Evolutionary conservation across 37 sponge, comb jelly and placozoan species (phyloP), one percentile per base, ranked within the genome.

Genomic region (Ianthella basta): DNA sequence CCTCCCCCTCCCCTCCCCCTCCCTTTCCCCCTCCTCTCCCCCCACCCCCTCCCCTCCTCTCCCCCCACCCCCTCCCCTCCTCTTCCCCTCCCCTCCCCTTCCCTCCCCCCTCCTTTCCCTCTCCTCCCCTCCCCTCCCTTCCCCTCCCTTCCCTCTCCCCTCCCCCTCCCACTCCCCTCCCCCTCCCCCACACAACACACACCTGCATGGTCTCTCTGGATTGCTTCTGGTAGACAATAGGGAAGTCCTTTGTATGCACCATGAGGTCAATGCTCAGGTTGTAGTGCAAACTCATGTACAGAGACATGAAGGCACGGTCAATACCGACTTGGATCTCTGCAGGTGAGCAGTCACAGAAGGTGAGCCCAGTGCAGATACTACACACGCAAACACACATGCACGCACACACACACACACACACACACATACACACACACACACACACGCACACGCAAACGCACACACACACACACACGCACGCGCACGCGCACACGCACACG

Each of bases 121-220:
- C n/a, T n/a, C n/a, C n/a, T n/a, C n/a, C n/a, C n/a, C n/a, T n/a
- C n/a, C n/a, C n/a, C n/a, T n/a, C n/a, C n/a, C n/a, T n/a, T n/a
- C n/a, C n/a, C n/a, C n/a, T n/a, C n/a, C n/a, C n/a, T n/a, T n/a
- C n/a, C n/a, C n/a, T n/a, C n/a, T n/a, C n/a, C n/a, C n/a, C n/a
- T n/a, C n/a, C n/a, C n/a, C n/a, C n/a, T n/a, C n/a, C n/a, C n/a
- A n/a, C n/a, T n/a, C n/a, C n/a, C n/a, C 24, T 29, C 25, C 23
- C n/a, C 21, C 54, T 44, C 67, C 61, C 30, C 23, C 41, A 38
- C 27, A 32, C 67, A 55, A 25, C 15, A 68, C 73, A 23, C 30
- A 90, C 94, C 81, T 94, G 83, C 68, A 82, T 88, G 32, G 82
- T 5, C 70, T 81, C 85, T 0, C 73, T 40, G 23, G 94, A 94